Percentiles rank a stretch among this genome's conserved stretches.
phyloP scores from a whole-genome alignment of 2,888 invertebrate genomes.

The Oxytorus armatus region DNA sequence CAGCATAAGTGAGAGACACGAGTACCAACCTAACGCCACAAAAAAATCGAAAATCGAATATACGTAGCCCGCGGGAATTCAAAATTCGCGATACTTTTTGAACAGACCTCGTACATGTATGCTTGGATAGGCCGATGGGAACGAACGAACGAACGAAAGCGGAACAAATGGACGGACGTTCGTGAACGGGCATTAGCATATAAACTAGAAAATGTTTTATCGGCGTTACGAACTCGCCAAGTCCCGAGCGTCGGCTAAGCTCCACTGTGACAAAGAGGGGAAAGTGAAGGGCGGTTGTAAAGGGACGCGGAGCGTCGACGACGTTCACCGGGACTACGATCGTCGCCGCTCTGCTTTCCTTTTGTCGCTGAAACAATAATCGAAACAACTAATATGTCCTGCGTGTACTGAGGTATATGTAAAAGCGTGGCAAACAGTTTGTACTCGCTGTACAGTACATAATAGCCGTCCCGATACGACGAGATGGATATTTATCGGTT shows the following conservation, averaged over 20 bases:
- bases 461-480: constrained; percentile 54
- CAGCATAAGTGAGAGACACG: too few relatives aligned
- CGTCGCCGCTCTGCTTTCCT: constrained; percentile 31
- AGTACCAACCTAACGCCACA: too few relatives aligned
- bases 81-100: too few relatives aligned
- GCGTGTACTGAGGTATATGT: not conserved
- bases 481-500: constrained; percentile 71
- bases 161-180: constrained; percentile 61
- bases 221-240: constrained; percentile 61
- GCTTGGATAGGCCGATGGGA: constrained; percentile 51
- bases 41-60: too few relatives aligned
- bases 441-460: constrained; percentile 27
- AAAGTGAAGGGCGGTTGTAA: constrained; percentile 27
- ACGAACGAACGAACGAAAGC: constrained; percentile 52
- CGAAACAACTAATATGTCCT: constrained; percentile 30
- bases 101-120: too few relatives aligned
- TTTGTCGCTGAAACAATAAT: constrained; percentile 56
- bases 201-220: constrained; percentile 75
- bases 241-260: constrained; percentile 55
- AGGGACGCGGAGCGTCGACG: too few relatives aligned
- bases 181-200: constrained; percentile 71
- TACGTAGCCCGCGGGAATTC: too few relatives aligned
- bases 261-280: constrained; percentile 32
- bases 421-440: too few relatives aligned
- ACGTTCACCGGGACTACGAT: constrained; percentile 8